A percentile compares a stretch with the other conserved stretches of the same genome.
Evolutionary conservation across 2,113 vertebrate species (phyloP).

Genomic region (Galeopterus variegatus): DNA sequence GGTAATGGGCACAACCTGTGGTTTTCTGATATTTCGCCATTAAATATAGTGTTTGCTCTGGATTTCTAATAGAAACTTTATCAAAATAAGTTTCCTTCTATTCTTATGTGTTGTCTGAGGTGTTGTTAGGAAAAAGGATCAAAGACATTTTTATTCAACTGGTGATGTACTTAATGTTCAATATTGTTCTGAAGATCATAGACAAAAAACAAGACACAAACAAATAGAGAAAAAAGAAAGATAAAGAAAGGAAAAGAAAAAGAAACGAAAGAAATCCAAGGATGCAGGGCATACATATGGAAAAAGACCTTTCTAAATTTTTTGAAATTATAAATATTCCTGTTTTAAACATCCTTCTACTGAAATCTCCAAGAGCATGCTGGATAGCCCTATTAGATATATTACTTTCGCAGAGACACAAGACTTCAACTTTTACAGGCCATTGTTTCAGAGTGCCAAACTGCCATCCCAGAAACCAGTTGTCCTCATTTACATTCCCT

Average conservation of each 20-base stretch:
- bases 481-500: background rate
- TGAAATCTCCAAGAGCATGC: background rate
- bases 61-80: conserved; percentile 8
- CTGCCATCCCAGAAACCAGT: background rate
- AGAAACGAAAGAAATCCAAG: background rate
- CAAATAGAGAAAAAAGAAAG: background rate
- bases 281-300: background rate
- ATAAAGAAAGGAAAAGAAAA: no score
- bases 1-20: background rate
- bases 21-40: background rate
- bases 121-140: background rate
- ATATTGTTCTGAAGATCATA: background rate
- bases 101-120: background rate
- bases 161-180: background rate
- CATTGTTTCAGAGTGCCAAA: background rate
- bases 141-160: background rate
- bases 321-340: background rate
- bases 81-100: background rate
- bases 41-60: background rate
- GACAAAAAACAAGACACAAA: background rate
- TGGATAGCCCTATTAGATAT: background rate
- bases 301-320: background rate
- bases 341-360: background rate
- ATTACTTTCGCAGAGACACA: background rate
- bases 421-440: background rate